A percentile compares a stretch with the other conserved stretches of the same genome.
Evolutionary conservation across 2,113 vertebrate species (phyloP).

Genomic region (Sminthopsis crassicaudata): DNA sequence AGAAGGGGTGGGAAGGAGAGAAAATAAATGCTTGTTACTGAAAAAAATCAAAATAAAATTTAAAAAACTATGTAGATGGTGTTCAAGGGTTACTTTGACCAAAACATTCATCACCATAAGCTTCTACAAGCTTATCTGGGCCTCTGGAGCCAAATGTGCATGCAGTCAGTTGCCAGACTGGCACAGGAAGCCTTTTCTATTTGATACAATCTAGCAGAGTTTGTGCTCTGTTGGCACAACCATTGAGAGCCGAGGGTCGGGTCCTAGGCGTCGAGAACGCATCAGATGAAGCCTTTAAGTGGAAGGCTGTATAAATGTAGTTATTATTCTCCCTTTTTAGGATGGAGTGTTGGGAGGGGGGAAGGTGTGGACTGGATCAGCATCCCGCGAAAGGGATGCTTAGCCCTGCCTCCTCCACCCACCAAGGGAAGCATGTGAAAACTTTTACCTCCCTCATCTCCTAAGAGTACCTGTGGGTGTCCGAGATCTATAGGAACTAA

Average conservation of each 20-base stretch:
- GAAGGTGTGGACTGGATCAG: neutral
- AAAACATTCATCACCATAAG: neutral
- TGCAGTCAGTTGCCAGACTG: neutral
- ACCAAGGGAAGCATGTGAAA: neutral
- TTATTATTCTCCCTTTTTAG: neutral
- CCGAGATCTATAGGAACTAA: slow-evolving; percentile 43
- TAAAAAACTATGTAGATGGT: neutral
- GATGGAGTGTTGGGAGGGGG: neutral
- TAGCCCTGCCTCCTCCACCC: neutral
- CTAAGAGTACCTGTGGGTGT: neutral
- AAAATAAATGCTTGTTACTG: neutral
- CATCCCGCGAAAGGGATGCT: neutral
- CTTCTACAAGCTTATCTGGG: neutral
- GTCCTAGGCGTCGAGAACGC: neutral
- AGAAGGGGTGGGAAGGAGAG: neutral
- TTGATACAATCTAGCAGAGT: neutral
- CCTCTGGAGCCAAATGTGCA: neutral
- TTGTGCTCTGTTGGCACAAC: neutral
- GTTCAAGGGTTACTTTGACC: neutral
- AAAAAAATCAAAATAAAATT: neutral
- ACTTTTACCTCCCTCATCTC: neutral
- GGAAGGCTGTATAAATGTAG: neutral
- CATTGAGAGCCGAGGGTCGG: neutral
- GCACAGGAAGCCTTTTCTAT: neutral
- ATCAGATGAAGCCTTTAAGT: neutral